These are phyloP conservation scores for Chelon auratus DNA, from an alignment of 2,797 vertebrate genomes.

Conservation along the genomic window DNA sequence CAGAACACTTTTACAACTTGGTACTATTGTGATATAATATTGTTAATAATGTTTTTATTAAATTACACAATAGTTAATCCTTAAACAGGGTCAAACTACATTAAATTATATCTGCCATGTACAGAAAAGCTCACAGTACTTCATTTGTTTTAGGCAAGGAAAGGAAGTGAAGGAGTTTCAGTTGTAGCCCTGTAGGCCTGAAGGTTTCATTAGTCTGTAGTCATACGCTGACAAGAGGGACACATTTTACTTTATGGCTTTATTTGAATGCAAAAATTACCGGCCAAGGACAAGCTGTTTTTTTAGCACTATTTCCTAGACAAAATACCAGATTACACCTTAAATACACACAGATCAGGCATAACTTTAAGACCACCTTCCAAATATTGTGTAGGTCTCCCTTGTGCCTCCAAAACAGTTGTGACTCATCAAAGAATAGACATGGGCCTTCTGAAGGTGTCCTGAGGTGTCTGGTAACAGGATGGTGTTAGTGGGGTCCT, in stretches of 20 bases:
- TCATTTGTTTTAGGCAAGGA: conserved; percentile 16
- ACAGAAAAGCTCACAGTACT: conserved; percentile 11
- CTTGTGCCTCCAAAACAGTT: too few species aligned
- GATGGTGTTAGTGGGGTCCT: too few species aligned
- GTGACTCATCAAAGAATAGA: too few species aligned
- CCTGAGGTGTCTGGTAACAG: too few species aligned
- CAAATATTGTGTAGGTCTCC: too few species aligned
- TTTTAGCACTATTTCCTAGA: background rate
- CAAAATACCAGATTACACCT: background rate
- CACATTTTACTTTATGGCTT: conserved; percentile 29
- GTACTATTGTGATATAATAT: background rate
- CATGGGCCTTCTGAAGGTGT: too few species aligned
- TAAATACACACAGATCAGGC: background rate
- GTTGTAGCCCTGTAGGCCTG: conserved; percentile 33
- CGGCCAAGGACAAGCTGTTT: conserved; percentile 29
- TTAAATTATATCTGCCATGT: conserved; percentile 28
- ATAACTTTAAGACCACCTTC: background rate
- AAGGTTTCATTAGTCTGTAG: conserved; percentile 55
- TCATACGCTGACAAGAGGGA: conserved; percentile 38
- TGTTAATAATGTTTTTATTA: background rate
- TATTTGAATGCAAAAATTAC: conserved; percentile 34
- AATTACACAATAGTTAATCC: conserved; percentile 2
- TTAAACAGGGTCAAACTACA: background rate
- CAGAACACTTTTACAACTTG: background rate
- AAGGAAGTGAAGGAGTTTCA: conserved; percentile 33